Evolutionary conservation across 2,797 vertebrate species (phyloP).

Genomic region (Oophaga sylvatica): DNA sequence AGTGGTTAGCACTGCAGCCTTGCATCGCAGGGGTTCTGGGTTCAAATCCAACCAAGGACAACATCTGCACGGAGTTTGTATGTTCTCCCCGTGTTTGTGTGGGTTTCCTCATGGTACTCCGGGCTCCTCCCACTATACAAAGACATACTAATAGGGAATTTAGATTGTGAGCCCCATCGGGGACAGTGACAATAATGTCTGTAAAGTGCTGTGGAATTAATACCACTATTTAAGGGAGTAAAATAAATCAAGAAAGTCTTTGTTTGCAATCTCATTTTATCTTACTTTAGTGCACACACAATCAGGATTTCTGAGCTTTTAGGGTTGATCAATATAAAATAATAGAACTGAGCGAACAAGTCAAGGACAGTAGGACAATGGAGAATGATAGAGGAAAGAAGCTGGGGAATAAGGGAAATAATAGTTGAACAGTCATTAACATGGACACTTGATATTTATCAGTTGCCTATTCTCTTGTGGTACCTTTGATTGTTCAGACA

Average conservation of each 20-base stretch:
- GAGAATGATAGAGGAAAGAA: background rate
- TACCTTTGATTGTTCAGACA: conserved; percentile 14
- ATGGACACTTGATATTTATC: conserved; percentile 27
- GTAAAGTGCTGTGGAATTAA: too few species aligned
- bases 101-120: too few species aligned
- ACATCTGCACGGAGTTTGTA: too few species aligned
- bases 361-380: conserved; percentile 38
- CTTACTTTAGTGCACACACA: background rate
- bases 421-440: conserved; percentile 17
- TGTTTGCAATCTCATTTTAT: conserved; percentile 29
- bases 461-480: background rate
- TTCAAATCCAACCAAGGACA: too few species aligned
- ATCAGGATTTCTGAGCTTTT: conserved; percentile 16
- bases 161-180: too few species aligned
- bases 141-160: too few species aligned
- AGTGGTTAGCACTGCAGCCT: too few species aligned
- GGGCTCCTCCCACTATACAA: too few species aligned
- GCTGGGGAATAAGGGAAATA: conserved; percentile 15
- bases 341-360: conserved; percentile 20
- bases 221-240: too few species aligned
- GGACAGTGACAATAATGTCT: too few species aligned
- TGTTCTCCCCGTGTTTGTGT: too few species aligned
- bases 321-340: conserved; percentile 20
- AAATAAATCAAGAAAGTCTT: background rate
- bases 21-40: too few species aligned